Conservation (phyloP, 1,140 invertebrate genomes). For the Anastrepha obliqua region DNA sequence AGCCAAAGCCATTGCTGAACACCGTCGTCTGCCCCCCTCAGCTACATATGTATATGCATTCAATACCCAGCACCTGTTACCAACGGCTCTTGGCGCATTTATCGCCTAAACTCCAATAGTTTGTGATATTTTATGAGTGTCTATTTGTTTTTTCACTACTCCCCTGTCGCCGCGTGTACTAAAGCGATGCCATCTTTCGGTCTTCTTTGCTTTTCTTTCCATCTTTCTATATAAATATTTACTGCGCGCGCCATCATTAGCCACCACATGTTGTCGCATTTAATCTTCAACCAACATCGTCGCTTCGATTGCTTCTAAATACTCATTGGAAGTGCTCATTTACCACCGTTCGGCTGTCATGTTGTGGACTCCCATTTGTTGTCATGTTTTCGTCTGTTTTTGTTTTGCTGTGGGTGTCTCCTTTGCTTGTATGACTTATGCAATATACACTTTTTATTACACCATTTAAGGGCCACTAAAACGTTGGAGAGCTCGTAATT, state of each 20-base stretch:
- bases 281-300: background rate
- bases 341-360: conserved; percentile 33
- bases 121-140: conserved; percentile 1
- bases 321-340: background rate
- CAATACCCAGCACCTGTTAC: conserved; percentile 34
- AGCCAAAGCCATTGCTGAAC: background rate
- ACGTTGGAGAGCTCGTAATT: conserved; percentile 23
- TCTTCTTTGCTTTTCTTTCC: background rate
- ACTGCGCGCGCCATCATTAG: background rate
- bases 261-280: conserved; percentile 8
- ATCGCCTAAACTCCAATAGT: background rate
- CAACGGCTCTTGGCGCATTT: background rate
- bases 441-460: conserved; percentile 25
- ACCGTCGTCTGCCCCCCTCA: background rate
- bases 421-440: background rate
- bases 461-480: conserved; percentile 1
- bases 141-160: background rate
- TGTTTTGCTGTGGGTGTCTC: background rate
- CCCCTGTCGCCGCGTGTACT: background rate
- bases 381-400: background rate
- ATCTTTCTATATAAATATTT: background rate
- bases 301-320: conserved; percentile 16
- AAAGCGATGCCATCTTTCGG: background rate
- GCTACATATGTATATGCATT: background rate
- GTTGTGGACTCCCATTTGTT: conserved; percentile 24